Evolutionary conservation across 2,888 invertebrate genomes (phyloP).

Genomic region (Synanthedon myopaeformis): DNA sequence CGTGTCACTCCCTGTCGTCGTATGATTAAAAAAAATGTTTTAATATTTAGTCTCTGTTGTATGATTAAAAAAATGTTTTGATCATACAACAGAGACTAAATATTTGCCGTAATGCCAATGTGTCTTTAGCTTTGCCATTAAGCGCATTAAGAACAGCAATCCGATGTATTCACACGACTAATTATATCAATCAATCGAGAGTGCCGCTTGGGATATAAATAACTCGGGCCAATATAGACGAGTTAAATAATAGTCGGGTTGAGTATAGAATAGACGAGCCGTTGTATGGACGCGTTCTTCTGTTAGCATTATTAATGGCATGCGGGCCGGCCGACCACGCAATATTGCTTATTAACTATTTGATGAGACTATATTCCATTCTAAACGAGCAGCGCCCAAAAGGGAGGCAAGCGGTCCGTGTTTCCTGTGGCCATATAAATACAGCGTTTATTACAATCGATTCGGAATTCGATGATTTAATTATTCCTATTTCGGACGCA

Average conservation of each 20-base stretch:
- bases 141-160: slow-evolving; percentile 4
- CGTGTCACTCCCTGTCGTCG: too few relatives aligned
- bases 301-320: slow-evolving; percentile 38
- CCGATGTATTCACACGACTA: slow-evolving; percentile 18
- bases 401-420: slow-evolving; percentile 38
- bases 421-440: slow-evolving; percentile 19
- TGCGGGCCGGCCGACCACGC: slow-evolving; percentile 26
- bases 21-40: too few relatives aligned
- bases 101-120: too few relatives aligned
- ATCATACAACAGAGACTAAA: too few relatives aligned
- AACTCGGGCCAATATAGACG: slow-evolving; percentile 15
- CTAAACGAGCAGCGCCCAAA: slow-evolving; percentile 1
- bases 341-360: slow-evolving; percentile 38
- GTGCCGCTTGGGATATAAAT: slow-evolving; percentile 31
- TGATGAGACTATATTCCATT: slow-evolving; percentile 25
- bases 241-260: slow-evolving; percentile 18
- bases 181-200: slow-evolving; percentile 48
- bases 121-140: background rate
- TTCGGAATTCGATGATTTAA: background rate
- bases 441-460: background rate
- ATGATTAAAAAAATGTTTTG: too few relatives aligned
- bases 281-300: slow-evolving; percentile 11
- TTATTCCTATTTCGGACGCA: too few relatives aligned
- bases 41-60: too few relatives aligned
- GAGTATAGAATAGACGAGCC: slow-evolving; percentile 2